Conservation (phyloP, 2,113 vertebrate genomes). For the Brienomyrus brachyistius region DNA sequence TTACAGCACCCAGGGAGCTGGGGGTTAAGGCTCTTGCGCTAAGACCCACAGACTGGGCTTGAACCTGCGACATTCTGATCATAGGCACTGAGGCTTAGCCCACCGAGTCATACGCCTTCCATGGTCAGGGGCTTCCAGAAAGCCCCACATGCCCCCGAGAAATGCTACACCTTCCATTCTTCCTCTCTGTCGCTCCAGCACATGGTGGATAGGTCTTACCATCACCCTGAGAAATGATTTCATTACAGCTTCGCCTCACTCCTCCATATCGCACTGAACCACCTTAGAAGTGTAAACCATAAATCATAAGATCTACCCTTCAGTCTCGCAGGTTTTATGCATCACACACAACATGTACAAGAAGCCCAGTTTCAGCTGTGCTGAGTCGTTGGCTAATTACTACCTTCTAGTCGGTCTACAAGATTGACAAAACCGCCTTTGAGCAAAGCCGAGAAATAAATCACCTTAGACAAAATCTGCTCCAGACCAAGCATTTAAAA, state of each 20-base stretch:
- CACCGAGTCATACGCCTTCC: not conserved
- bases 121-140: not conserved
- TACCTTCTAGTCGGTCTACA: not conserved
- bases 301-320: not conserved
- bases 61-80: not conserved
- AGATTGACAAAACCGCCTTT: not conserved
- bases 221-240: not conserved
- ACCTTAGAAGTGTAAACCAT: not conserved
- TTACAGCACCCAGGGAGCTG: not conserved
- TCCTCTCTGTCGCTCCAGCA: not conserved
- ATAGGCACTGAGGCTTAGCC: not conserved
- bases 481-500: slow-evolving; percentile 10
- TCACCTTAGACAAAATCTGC: slow-evolving; percentile 5
- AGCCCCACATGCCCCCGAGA: not conserved
- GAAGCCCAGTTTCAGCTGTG: not conserved
- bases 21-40: not conserved
- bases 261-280: not conserved
- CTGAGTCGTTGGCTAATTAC: not conserved
- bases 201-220: not conserved
- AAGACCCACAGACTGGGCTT: not conserved
- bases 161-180: not conserved
- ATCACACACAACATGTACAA: not conserved
- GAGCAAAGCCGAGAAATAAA: not conserved
- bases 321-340: not conserved
- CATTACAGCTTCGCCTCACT: not conserved